phyloP scores from a whole-genome alignment of 2,888 invertebrate species.

The Harpalus rufipes region DNA sequence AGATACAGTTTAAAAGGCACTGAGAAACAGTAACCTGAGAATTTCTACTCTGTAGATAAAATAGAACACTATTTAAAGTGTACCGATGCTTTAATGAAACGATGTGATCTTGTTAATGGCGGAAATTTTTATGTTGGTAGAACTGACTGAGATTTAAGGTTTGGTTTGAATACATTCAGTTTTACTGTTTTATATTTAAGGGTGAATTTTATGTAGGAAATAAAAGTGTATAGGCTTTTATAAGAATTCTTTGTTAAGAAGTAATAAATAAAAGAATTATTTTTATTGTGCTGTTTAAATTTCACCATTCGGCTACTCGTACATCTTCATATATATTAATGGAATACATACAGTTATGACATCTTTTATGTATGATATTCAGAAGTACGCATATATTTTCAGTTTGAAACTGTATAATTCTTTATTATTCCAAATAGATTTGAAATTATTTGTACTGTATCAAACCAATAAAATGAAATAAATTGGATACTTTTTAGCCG shows the following conservation, averaged over 20 bases:
- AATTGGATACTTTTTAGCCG: too few species aligned
- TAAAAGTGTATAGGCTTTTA: constrained; percentile 40
- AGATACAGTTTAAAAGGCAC: constrained; percentile 41
- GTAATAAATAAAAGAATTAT: background rate
- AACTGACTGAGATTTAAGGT: constrained; percentile 4
- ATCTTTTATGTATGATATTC: too few species aligned
- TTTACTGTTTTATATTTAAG: constrained; percentile 26
- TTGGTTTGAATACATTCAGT: constrained; percentile 44
- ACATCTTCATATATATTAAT: too few species aligned
- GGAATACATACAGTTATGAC: too few species aligned
- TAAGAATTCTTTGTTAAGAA: constrained; percentile 3
- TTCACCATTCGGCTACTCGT: too few species aligned
- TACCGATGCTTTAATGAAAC: constrained; percentile 12
- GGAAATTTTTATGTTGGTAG: constrained; percentile 24
- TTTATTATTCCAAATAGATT: too few species aligned
- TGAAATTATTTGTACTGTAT: too few species aligned
- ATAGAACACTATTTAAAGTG: constrained; percentile 35
- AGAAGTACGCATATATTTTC: too few species aligned
- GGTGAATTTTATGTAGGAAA: constrained; percentile 24
- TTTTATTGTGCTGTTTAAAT: background rate
- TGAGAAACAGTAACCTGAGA: constrained; percentile 41
- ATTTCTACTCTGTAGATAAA: constrained; percentile 30
- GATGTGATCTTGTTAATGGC: constrained; percentile 31
- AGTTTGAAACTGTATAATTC: too few species aligned
- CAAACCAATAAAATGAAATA: too few species aligned